Evolutionary conservation across 2,113 vertebrate genomes (phyloP).

Genomic region (Mixornis gularis): DNA sequence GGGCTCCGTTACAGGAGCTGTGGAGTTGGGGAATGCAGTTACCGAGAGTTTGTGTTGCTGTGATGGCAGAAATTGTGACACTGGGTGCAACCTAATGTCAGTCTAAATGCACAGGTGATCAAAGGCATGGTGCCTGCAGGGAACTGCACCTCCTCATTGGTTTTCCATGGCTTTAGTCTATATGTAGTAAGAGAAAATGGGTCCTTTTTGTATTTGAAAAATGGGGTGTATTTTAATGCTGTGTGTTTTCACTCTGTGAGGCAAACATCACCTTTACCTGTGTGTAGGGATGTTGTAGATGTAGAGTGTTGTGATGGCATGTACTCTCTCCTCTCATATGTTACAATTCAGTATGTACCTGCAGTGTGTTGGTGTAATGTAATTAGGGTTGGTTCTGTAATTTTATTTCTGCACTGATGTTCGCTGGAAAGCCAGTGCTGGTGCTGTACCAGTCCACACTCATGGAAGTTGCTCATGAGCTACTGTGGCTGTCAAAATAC

Average conservation of each 20-base stretch:
- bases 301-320: neutral
- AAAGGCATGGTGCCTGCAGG: neutral
- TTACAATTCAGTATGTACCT: neutral
- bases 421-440: neutral
- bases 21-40: fast-evolving
- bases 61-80: fast-evolving
- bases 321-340: neutral
- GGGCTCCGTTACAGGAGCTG: neutral
- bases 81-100: fast-evolving
- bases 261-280: neutral
- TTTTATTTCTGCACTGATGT: neutral
- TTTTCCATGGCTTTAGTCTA: neutral
- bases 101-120: fast-evolving
- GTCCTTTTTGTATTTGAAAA: neutral
- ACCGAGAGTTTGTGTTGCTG: neutral
- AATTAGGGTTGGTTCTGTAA: neutral
- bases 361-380: fast-evolving
- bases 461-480: fast-evolving
- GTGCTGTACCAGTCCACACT: neutral
- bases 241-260: neutral
- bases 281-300: neutral
- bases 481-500: neutral
- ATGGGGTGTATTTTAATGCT: neutral
- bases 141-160: neutral
- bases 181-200: fast-evolving